Conservation (phyloP, 2,113 vertebrate species). For the Apeltes quadracus region DNA sequence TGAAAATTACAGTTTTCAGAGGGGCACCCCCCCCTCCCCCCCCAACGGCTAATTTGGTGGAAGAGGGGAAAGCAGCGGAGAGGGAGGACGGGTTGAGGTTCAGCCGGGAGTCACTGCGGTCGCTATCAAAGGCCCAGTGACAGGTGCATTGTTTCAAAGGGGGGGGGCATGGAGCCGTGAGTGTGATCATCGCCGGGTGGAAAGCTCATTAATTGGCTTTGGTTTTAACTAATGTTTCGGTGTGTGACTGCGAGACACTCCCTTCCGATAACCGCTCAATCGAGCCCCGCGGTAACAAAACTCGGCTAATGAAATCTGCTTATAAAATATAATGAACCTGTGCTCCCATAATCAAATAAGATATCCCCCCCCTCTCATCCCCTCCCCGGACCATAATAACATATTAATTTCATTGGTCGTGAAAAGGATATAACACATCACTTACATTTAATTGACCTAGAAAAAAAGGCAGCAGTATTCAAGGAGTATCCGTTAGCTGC, state of each 20-base stretch:
- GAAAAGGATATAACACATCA: slow-evolving; percentile 98
- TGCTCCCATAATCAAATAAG: slow-evolving; percentile 98
- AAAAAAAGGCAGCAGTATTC: slow-evolving; percentile 96
- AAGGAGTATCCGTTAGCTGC: no score
- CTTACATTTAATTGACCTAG: slow-evolving; percentile 99
- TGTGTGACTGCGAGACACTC: slow-evolving; percentile 87
- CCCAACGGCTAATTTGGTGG: slow-evolving; percentile 83
- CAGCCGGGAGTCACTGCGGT: slow-evolving; percentile 88
- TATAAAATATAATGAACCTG: slow-evolving; percentile 98
- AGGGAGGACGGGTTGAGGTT: slow-evolving; percentile 79
- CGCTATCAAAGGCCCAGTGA: slow-evolving; percentile 88
- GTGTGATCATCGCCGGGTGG: slow-evolving; percentile 92
- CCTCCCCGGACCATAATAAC: slow-evolving; percentile 84
- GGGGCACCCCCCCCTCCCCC: slow-evolving; percentile 71
- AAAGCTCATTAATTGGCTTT: slow-evolving; percentile 98
- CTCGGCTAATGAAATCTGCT: slow-evolving; percentile 98
- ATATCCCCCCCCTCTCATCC: slow-evolving; percentile 80
- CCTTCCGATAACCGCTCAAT: slow-evolving; percentile 95
- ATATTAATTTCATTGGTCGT: slow-evolving; percentile 99
- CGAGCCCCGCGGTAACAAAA: slow-evolving; percentile 93
- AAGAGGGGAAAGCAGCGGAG: slow-evolving; percentile 79
- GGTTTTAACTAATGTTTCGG: slow-evolving; percentile 94
- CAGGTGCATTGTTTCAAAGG: slow-evolving; percentile 97
- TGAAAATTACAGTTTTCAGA: slow-evolving; percentile 81
- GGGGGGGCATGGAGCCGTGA: no score